Base-by-base conservation (phyloP, 2,113 vertebrate genomes). In the Monopterus albus region DNA sequence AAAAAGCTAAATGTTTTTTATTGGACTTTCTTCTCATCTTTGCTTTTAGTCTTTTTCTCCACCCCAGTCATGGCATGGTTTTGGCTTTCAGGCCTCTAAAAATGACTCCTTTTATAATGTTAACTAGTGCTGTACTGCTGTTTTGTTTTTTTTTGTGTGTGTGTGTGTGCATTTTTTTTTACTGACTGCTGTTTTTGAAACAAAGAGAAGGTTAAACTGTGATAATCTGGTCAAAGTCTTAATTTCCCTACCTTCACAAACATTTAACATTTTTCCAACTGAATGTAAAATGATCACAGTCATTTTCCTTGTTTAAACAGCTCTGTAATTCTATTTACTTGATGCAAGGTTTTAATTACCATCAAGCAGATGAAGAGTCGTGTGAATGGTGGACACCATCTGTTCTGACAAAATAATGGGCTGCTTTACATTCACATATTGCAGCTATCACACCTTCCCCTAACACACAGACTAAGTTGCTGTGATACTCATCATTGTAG, bases 341-440 rank as follows among this genome's bases (percentile, higher is more conserved):
- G 51, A 45, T 53, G 52, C 18, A 10, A 25, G 17, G 46, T 49
- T 70, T 45, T 29, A 67, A 62, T 67, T 35, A 53, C 38, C 49
- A 26, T 61, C 28, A 25, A 60, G 53, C 60, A 63, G 64, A 71
- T 49, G 63, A 47, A 35, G 26, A 46, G 47, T 35, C 35, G 12
- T 15, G 52, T 31, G 26, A 57, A 45, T 13, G 21, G 38, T n/a
- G 18, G 12, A 52, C 20, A 6, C 68, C 58, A 63, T 75, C 70
- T 81, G 78, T 51, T 5, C 60, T 14, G 36, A 47, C 11, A n/a
- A 74, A 56, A 63, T 12, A 28, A 15, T 7, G 21, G 13, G 15
- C 45, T 45, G 17, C 59, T 76, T 73, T 64, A 78, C 38, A 84
- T 62, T 76, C 58, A 39, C 49, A 18, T 35, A 40, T 53, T 42